phyloP scores from a whole-genome alignment of 2,888 invertebrate genomes.

The Timema podura region DNA sequence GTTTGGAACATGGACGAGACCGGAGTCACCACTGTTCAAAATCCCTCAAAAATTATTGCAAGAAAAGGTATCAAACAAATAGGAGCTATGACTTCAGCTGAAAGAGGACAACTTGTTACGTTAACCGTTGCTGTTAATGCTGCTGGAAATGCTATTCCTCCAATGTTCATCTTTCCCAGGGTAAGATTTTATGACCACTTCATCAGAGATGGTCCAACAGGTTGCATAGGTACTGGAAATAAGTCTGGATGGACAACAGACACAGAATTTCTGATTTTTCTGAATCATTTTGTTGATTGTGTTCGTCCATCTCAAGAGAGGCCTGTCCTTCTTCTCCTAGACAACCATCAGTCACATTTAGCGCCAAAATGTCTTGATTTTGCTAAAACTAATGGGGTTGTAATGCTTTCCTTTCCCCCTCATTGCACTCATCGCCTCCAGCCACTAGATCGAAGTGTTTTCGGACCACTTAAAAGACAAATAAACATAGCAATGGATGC shows the following conservation, averaged over 20 bases:
- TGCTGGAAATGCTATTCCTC: background rate
- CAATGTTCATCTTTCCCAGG: slow-evolving; percentile 7
- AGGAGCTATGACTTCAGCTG: slow-evolving; percentile 7
- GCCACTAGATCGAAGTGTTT: background rate
- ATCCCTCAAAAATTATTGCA: slow-evolving; percentile 11
- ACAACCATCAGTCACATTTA: slow-evolving; percentile 6
- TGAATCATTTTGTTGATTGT: slow-evolving; percentile 9
- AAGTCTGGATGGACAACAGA: slow-evolving; percentile 7
- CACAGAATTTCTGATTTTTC: slow-evolving; percentile 7
- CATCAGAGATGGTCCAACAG: slow-evolving; percentile 14
- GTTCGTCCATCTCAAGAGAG: slow-evolving; percentile 7
- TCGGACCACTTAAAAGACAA: background rate
- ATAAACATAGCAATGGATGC: slow-evolving; percentile 13
- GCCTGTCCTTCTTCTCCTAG: background rate
- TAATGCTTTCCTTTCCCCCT: slow-evolving; percentile 7
- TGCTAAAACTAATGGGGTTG: background rate
- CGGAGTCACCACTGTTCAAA: background rate
- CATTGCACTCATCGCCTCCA: background rate
- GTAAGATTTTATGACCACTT: slow-evolving; percentile 1
- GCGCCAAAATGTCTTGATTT: background rate
- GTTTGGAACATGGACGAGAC: slow-evolving; percentile 10
- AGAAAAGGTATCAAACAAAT: background rate
- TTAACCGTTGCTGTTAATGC: slow-evolving; percentile 10
- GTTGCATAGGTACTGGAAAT: slow-evolving; percentile 12
- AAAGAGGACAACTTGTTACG: slow-evolving; percentile 10